Evolutionary conservation across 2,113 vertebrate species (phyloP).

Genomic region (Ceyx cyanopectus): DNA sequence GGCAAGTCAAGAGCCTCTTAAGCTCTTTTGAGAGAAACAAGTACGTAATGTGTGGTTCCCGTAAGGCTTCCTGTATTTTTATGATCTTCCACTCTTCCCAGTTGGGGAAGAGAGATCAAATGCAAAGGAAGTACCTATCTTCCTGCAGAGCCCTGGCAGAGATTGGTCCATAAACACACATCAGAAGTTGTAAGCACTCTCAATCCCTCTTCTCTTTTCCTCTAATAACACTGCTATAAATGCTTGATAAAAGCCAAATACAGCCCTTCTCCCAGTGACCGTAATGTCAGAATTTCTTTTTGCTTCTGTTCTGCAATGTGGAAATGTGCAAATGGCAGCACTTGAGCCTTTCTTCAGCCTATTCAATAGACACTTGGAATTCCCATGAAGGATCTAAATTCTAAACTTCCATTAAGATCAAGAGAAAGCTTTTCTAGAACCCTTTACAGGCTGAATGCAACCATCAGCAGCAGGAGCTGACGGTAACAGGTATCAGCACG

Average conservation of each 20-base stretch:
- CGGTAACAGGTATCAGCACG: neutral
- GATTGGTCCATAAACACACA: neutral
- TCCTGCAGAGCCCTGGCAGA: neutral
- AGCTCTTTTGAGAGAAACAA: neutral
- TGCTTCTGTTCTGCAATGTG: neutral
- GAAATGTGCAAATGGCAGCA: neutral
- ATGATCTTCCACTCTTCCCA: neutral
- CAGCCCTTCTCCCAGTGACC: neutral
- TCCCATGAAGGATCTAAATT: neutral
- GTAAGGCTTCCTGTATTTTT: neutral
- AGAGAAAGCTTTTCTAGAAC: neutral
- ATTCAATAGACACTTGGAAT: neutral
- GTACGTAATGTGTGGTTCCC: fast-evolving
- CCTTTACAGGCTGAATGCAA: neutral
- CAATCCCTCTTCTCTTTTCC: neutral
- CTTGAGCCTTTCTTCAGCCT: neutral
- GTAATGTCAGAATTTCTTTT: neutral
- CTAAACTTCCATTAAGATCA: neutral
- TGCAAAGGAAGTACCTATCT: neutral
- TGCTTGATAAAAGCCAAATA: neutral
- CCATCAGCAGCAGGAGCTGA: neutral
- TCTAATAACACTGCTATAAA: neutral
- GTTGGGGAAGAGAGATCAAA: neutral
- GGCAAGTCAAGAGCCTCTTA: neutral
- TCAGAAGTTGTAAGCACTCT: neutral